Conservation (phyloP, 2,888 invertebrate species). For the Hyppa rectilinea region DNA sequence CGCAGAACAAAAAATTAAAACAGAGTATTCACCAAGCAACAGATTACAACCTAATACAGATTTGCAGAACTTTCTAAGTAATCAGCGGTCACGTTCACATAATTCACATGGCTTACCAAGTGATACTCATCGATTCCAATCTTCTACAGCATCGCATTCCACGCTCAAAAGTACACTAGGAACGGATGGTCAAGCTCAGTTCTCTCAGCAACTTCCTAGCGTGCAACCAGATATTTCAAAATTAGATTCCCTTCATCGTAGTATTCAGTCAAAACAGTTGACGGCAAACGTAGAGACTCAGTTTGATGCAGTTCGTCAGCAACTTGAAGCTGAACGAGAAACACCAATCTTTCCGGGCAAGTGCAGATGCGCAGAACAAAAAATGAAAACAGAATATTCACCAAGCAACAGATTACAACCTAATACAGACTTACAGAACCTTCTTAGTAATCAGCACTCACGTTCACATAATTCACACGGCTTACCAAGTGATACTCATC, state of each 20-base stretch:
- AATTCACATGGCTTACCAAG: background rate
- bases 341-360: constrained; percentile 10
- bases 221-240: background rate
- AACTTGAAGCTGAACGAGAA: background rate
- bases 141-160: too few species aligned
- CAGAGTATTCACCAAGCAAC: background rate
- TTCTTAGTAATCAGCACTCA: background rate
- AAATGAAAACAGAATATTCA: background rate
- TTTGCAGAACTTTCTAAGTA: background rate
- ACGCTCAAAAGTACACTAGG: background rate
- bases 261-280: constrained; percentile 5
- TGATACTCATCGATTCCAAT: background rate
- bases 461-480: background rate
- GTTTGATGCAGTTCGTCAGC: background rate
- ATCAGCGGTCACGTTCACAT: background rate
- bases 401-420: background rate
- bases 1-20: background rate
- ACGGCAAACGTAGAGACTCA: background rate
- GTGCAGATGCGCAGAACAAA: constrained; percentile 1
- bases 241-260: background rate
- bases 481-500: background rate
- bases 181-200: background rate
- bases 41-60: background rate
- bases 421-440: constrained; percentile 2
- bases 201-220: background rate